Conservation (phyloP, 2,797 vertebrate species). For the Pyrocephalus nanus region DNA sequence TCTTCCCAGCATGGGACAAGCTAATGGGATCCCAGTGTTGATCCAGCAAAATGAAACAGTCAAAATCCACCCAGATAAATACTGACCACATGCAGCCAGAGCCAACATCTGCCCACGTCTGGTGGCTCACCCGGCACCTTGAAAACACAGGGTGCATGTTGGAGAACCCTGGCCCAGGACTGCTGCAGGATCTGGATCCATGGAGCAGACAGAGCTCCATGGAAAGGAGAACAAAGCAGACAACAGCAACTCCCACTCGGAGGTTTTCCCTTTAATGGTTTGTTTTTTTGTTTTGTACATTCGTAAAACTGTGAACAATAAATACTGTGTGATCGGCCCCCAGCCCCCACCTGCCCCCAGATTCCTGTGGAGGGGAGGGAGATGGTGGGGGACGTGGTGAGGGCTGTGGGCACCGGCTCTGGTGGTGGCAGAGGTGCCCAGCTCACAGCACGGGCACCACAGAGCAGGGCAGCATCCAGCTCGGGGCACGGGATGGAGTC, state of each 20-base stretch:
- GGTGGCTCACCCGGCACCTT: background rate
- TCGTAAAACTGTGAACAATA: slow-evolving; percentile 64
- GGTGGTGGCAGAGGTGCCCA: too few relatives aligned
- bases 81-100: background rate
- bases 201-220: background rate
- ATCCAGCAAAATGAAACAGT: background rate
- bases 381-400: background rate
- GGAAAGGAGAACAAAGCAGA: background rate
- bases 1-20: background rate
- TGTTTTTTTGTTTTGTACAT: slow-evolving; percentile 71
- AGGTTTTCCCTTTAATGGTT: slow-evolving; percentile 62
- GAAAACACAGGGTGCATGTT: accelerated
- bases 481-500: background rate
- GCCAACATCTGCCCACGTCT: background rate
- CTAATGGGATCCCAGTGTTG: background rate
- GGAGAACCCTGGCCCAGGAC: background rate
- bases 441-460: background rate
- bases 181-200: background rate
- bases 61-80: accelerated
- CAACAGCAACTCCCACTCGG: accelerated
- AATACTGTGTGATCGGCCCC: slow-evolving; percentile 24
- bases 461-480: background rate
- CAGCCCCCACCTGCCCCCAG: background rate
- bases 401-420: background rate
- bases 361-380: background rate